Evolutionary conservation across 2,797 vertebrate genomes (phyloP).

Genomic region (Protonibea diacanthus): DNA sequence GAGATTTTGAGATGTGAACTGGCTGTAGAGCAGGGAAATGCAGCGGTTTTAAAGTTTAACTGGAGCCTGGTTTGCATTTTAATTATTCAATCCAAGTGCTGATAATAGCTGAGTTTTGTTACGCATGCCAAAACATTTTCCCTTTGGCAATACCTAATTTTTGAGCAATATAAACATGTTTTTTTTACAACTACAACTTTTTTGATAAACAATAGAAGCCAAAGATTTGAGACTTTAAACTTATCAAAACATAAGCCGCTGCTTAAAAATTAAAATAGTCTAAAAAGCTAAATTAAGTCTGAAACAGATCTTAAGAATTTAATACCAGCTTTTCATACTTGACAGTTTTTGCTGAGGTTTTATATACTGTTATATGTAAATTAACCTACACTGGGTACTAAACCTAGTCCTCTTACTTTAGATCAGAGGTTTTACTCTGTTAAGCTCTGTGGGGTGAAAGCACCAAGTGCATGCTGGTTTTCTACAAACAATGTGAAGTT

Average conservation of each 20-base stretch:
- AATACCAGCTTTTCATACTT: neutral
- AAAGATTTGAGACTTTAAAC: neutral
- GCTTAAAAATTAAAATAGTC: neutral
- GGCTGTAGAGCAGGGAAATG: neutral
- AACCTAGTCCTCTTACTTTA: neutral
- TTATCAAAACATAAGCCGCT: neutral
- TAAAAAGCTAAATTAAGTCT: neutral
- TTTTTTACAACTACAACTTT: neutral
- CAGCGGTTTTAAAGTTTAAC: neutral
- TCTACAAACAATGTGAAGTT: neutral
- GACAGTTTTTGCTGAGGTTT: neutral
- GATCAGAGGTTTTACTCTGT: neutral
- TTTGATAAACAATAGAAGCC: slow-evolving; percentile 3
- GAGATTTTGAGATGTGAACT: slow-evolving; percentile 12
- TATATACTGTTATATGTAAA: no score
- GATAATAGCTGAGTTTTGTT: neutral
- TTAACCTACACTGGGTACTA: neutral
- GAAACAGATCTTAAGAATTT: neutral
- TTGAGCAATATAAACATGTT: neutral
- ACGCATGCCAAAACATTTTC: neutral
- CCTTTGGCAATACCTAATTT: neutral
- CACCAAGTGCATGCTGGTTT: neutral
- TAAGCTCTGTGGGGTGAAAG: neutral
- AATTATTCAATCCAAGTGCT: neutral
- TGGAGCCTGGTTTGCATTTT: no score